A percentile compares a stretch with the other conserved stretches of the same genome.
Conservation (phyloP, 2,113 vertebrate genomes). For the Psephotus haematonotus region DNA sequence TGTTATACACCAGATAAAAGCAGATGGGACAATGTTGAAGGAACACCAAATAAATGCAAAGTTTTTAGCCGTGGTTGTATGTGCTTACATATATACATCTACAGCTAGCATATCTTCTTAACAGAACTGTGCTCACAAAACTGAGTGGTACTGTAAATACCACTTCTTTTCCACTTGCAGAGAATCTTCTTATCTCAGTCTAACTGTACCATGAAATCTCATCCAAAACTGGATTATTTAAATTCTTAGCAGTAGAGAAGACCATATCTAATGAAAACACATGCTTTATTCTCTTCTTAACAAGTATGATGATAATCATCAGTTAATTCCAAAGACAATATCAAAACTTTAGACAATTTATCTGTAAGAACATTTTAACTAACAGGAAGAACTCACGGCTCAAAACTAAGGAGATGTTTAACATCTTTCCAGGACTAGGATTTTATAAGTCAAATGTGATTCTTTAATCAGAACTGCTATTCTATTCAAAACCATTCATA, state of each 20-base stretch:
- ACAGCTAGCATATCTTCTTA: neutral
- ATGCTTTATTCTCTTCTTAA: neutral
- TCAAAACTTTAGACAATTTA: neutral
- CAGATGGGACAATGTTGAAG: neutral
- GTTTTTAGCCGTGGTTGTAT: neutral
- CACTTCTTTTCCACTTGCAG: neutral
- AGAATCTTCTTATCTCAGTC: neutral
- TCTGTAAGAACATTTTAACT: neutral
- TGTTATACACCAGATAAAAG: neutral
- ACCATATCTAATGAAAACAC: neutral
- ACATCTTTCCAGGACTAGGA: neutral
- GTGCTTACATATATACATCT: neutral
- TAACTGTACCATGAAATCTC: neutral
- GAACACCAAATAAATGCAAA: neutral
- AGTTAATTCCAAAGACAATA: neutral
- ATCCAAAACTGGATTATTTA: neutral
- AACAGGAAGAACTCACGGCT: neutral
- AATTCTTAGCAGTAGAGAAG: neutral
- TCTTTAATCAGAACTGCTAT: neutral
- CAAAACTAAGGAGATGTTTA: neutral
- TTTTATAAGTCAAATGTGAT: neutral
- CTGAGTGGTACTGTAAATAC: neutral
- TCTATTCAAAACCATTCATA: neutral
- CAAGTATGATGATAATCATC: neutral
- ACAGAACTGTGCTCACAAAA: neutral